phyloP scores from a whole-genome alignment of 2,113 vertebrate genomes.

The Fulica atra region DNA sequence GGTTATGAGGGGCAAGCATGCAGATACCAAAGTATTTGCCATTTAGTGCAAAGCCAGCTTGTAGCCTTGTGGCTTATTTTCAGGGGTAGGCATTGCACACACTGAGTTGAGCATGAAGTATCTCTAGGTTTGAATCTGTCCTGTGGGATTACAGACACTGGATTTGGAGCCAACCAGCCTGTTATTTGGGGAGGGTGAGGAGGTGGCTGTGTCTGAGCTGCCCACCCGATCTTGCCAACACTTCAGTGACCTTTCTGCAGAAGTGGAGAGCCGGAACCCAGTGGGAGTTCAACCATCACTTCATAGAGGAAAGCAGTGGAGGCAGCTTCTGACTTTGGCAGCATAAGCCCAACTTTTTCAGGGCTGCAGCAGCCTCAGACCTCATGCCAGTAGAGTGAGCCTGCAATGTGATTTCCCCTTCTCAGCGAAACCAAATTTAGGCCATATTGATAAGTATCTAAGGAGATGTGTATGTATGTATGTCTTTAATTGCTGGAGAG shows the following conservation, averaged over 20 bases:
- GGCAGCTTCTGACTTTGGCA: background rate
- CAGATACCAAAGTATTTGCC: background rate
- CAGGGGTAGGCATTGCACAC: background rate
- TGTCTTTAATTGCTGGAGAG: conserved; percentile 20
- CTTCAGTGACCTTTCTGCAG: conserved; percentile 11
- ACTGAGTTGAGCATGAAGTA: background rate
- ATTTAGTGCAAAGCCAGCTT: background rate
- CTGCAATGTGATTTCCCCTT: background rate
- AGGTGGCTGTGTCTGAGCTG: conserved; percentile 15
- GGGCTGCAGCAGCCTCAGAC: background rate
- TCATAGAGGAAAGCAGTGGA: background rate
- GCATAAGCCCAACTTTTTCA: background rate
- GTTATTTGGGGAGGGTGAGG: background rate
- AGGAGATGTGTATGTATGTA: background rate
- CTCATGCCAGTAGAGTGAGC: background rate
- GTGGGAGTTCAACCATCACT: background rate
- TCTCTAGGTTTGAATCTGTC: background rate
- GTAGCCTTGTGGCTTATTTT: background rate
- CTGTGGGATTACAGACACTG: background rate
- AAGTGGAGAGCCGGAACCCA: background rate
- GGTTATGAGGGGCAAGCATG: background rate
- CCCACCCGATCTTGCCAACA: background rate
- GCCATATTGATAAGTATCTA: background rate
- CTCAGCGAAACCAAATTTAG: background rate
- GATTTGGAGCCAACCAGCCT: conserved; percentile 1